Evolutionary conservation across 2,888 invertebrate species (phyloP).

Genomic region (Amiota mariae): DNA sequence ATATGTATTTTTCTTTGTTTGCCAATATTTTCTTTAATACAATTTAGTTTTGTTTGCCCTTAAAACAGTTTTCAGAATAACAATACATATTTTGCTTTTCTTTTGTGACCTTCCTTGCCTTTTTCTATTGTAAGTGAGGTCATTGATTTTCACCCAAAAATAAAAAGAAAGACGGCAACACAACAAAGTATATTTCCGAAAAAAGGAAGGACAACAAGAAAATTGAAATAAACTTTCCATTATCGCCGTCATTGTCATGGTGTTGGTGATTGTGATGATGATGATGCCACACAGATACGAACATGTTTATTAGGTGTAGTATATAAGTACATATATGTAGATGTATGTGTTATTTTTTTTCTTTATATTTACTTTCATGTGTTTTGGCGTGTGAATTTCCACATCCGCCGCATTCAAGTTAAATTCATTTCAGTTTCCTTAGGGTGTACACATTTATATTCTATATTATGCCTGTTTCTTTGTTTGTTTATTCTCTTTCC

Average conservation of each 20-base stretch:
- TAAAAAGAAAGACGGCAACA: not conserved
- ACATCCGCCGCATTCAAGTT: not conserved
- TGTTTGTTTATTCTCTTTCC: no score
- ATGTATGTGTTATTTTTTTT: no score
- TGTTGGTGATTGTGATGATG: not conserved
- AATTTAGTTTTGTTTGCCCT: no score
- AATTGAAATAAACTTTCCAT: slow-evolving; percentile 3
- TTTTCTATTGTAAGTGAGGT: not conserved
- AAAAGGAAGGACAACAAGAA: not conserved
- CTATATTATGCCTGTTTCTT: no score
- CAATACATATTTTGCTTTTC: not conserved
- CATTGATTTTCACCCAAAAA: slow-evolving; percentile 1
- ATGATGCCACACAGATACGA: not conserved
- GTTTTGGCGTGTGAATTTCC: not conserved
- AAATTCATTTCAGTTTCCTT: no score
- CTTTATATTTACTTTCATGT: not conserved
- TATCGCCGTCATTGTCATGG: not conserved
- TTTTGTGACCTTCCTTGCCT: not conserved
- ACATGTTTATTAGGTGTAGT: not conserved
- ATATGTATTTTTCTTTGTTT: not conserved
- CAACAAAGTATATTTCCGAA: no score
- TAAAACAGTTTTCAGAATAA: not conserved
- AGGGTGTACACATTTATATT: no score
- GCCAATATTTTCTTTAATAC: no score
- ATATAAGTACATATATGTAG: not conserved